phyloP scores from a whole-genome alignment of 2,797 vertebrate genomes.

The Bothrops alternatus region DNA sequence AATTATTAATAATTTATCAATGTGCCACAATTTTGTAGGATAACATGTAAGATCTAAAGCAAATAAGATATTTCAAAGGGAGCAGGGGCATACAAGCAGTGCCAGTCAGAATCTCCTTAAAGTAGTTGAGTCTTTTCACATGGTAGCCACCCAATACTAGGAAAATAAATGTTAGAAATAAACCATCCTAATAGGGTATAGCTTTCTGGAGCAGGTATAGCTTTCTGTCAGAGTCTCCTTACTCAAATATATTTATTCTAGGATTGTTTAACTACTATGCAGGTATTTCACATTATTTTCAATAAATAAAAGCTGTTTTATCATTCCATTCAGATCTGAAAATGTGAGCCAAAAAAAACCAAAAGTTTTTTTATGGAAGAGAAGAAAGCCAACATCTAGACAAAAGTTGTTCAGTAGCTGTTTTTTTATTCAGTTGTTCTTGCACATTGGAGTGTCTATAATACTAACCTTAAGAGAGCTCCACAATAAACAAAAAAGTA shows the following conservation, averaged over 20 bases:
- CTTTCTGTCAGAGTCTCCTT: too few relatives aligned
- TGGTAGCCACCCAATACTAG: too few relatives aligned
- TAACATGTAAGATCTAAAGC: neutral
- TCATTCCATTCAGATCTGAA: neutral
- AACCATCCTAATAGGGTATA: neutral
- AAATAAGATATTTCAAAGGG: neutral
- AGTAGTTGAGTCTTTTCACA: too few relatives aligned
- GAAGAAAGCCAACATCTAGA: neutral
- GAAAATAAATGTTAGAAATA: neutral
- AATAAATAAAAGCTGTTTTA: neutral
- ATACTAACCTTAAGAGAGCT: too few relatives aligned
- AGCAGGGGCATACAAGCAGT: neutral
- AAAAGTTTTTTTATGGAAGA: neutral
- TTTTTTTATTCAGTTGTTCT: neutral
- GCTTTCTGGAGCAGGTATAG: too few relatives aligned
- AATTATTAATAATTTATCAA: neutral
- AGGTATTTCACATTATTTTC: too few relatives aligned
- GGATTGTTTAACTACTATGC: too few relatives aligned
- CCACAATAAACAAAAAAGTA: too few relatives aligned
- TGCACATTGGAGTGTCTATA: neutral
- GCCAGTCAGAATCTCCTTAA: neutral
- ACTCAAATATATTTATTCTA: too few relatives aligned
- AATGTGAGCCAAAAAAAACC: neutral
- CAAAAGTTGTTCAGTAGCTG: neutral
- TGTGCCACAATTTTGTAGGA: neutral